Evolutionary conservation across 2,113 vertebrate species (phyloP).

Genomic region (Phalacrocorax aristotelis): DNA sequence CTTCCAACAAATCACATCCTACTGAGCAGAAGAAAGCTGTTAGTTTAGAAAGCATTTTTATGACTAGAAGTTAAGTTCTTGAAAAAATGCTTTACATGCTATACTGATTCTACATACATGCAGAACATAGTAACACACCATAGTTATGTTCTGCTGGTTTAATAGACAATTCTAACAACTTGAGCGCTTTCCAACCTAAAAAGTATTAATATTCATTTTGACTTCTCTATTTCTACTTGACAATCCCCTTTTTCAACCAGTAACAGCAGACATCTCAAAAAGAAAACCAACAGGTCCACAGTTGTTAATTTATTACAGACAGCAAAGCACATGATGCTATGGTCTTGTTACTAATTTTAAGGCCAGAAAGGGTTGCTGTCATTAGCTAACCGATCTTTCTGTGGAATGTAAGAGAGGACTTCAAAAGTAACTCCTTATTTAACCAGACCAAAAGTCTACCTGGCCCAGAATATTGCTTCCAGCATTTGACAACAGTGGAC

Average conservation of each 20-base stretch:
- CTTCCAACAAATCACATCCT: constrained; percentile 49
- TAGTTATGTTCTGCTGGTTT: not conserved
- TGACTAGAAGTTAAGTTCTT: not conserved
- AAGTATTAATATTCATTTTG: not conserved
- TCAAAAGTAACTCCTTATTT: not conserved
- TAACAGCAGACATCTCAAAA: not conserved
- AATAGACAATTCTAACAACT: not conserved
- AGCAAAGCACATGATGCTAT: not conserved
- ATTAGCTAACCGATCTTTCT: not conserved
- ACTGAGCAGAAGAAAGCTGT: constrained; percentile 46
- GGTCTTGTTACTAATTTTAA: not conserved
- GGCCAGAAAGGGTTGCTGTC: not conserved
- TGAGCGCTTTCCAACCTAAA: not conserved
- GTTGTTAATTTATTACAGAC: not conserved
- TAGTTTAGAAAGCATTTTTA: constrained; percentile 34
- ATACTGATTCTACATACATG: not conserved
- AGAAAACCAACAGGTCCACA: not conserved
- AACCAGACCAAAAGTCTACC: not conserved
- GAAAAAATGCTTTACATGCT: not conserved
- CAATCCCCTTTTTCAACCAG: not conserved
- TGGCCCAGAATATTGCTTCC: not conserved
- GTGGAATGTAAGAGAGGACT: not conserved
- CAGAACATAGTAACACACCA: not conserved
- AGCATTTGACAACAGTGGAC: not conserved
- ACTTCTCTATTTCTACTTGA: not conserved